These are phyloP conservation scores for Apamea anceps DNA, from an alignment of 2,888 invertebrate genomes.

Conservation along the genomic window DNA sequence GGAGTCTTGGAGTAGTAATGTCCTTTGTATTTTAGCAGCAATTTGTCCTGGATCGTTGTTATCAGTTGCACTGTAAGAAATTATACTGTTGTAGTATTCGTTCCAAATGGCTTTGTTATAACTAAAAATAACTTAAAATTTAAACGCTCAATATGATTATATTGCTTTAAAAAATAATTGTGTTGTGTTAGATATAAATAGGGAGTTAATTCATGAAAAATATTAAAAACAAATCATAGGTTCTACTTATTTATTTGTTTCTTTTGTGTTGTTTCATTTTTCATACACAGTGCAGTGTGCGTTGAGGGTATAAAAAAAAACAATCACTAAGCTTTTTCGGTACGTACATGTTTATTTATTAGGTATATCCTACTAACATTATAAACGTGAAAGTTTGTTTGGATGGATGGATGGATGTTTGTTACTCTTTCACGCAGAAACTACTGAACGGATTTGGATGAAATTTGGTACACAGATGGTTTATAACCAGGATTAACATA, in stretches of 20 bases:
- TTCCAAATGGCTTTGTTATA: background rate
- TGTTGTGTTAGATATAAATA: background rate
- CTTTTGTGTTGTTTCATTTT: background rate
- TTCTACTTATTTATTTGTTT: background rate
- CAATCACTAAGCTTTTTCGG: background rate
- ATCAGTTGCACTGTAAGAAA: constrained; percentile 72
- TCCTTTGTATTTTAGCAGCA: constrained; percentile 76
- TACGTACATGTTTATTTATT: background rate
- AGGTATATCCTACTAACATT: background rate
- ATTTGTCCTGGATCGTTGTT: constrained; percentile 74
- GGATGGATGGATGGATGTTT: no score
- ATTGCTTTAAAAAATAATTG: background rate
- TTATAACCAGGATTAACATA: no score
- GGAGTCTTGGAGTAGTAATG: constrained; percentile 78
- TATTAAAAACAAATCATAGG: background rate
- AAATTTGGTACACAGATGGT: no score
- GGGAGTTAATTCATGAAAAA: background rate
- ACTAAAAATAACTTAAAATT: constrained; percentile 6
- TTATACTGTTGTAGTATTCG: constrained; percentile 10
- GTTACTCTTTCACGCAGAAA: no score
- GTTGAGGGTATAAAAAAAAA: background rate
- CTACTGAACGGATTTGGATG: no score
- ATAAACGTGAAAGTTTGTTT: no score
- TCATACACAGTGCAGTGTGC: background rate
- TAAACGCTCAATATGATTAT: no score